Evolutionary conservation across 1,140 invertebrate species (phyloP).

Genomic region (Potamilus streckersoni): DNA sequence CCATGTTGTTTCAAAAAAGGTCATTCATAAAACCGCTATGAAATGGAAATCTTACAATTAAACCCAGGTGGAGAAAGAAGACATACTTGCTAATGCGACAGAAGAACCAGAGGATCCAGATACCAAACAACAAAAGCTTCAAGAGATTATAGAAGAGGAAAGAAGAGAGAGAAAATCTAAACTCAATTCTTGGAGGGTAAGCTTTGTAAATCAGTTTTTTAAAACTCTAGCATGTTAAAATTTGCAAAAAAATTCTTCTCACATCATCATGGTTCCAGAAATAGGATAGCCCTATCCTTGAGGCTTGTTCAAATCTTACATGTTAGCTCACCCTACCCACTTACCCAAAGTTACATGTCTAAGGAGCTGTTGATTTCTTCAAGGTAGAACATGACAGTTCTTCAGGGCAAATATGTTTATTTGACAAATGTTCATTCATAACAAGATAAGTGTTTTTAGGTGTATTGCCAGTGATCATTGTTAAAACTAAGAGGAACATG

Average conservation of each 20-base stretch:
- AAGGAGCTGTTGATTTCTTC: too few species aligned
- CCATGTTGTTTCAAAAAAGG: too few species aligned
- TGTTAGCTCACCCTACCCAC: not conserved
- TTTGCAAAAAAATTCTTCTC: not conserved
- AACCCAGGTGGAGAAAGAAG: constrained; percentile 58
- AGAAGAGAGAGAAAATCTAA: constrained; percentile 52
- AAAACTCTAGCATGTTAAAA: not conserved
- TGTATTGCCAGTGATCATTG: too few species aligned
- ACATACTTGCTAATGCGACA: constrained; percentile 43
- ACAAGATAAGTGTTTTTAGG: too few species aligned
- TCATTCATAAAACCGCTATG: too few species aligned
- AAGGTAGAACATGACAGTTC: too few species aligned
- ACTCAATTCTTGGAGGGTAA: constrained; percentile 63
- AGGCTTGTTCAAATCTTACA: not conserved
- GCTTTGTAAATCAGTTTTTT: not conserved
- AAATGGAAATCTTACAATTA: not conserved
- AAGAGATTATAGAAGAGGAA: constrained; percentile 52
- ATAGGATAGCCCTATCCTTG: not conserved
- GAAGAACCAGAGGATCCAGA: constrained; percentile 42
- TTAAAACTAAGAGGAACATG: too few species aligned
- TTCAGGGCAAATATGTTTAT: too few species aligned
- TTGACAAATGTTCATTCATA: too few species aligned
- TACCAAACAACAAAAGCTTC: constrained; percentile 35
- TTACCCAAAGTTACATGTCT: too few species aligned
- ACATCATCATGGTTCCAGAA: not conserved